Evolutionary conservation across 2,888 invertebrate species (phyloP).

Genomic region (Caenorhabditis uteleia): DNA sequence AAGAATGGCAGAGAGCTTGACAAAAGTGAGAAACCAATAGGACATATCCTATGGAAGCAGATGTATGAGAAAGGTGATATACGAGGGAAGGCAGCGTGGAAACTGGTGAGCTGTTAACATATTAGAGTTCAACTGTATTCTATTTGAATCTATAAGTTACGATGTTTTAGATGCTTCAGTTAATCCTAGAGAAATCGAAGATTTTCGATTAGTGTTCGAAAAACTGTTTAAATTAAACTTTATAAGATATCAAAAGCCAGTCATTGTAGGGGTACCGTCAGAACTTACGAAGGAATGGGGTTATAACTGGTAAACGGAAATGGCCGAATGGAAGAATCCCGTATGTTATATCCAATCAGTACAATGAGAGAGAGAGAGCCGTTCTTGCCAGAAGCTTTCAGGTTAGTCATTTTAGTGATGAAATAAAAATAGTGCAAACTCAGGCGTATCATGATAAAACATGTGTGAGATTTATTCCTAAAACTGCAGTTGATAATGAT

Average conservation of each 20-base stretch:
- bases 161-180: no score
- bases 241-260: no score
- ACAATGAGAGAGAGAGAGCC: slow-evolving; percentile 66
- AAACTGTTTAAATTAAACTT: not conserved
- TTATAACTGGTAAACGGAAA: slow-evolving; percentile 62
- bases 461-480: slow-evolving; percentile 66
- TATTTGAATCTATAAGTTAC: not conserved
- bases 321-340: slow-evolving; percentile 70
- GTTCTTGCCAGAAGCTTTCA: slow-evolving; percentile 67
- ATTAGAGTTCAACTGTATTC: not conserved
- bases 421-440: not conserved
- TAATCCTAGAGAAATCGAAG: no score
- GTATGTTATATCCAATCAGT: slow-evolving; percentile 67
- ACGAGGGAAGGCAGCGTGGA: slow-evolving; percentile 65
- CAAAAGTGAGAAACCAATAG: slow-evolving; percentile 40
- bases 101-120: slow-evolving; percentile 20
- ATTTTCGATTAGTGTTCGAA: no score
- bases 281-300: slow-evolving; percentile 61
- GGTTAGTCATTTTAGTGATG: slow-evolving; percentile 13
- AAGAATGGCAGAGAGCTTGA: slow-evolving; percentile 55
- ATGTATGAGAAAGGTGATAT: slow-evolving; percentile 62
- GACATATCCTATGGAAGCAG: slow-evolving; percentile 55
- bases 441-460: slow-evolving; percentile 67
- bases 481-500: slow-evolving; percentile 62
- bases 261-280: slow-evolving; percentile 1